These are phyloP conservation scores for Bradysia coprophila DNA, from an alignment of 1,140 invertebrate genomes.

Conservation along the genomic window DNA sequence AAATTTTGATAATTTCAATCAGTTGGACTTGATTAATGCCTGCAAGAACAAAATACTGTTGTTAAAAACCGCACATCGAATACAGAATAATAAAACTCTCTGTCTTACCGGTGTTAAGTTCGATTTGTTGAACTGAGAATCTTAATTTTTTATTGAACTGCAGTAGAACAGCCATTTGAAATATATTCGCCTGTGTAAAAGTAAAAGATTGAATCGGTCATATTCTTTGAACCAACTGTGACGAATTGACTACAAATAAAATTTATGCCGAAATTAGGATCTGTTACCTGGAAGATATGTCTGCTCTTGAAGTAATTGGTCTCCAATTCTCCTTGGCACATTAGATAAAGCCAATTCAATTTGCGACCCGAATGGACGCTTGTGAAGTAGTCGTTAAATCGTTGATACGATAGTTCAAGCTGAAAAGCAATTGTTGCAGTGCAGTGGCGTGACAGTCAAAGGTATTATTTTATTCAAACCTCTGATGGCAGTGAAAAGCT, in stretches of 20 bases:
- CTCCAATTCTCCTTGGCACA: conserved; percentile 93
- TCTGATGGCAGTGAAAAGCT: conserved; percentile 83
- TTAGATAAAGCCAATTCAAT: conserved; percentile 94
- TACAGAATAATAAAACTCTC: no score
- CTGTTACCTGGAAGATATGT: conserved; percentile 26
- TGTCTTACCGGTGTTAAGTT: conserved; percentile 20
- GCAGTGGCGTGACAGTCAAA: background rate
- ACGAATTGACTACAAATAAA: no score
- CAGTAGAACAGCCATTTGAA: conserved; percentile 96
- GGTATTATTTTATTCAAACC: conserved; percentile 27
- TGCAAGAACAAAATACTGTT: background rate
- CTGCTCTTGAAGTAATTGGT: conserved; percentile 90
- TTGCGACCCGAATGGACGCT: conserved; percentile 91
- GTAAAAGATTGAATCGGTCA: no score
- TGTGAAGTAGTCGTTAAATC: conserved; percentile 91
- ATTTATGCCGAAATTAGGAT: no score
- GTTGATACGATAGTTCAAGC: conserved; percentile 84
- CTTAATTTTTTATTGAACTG: conserved; percentile 79
- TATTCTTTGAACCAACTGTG: no score
- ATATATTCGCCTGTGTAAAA: conserved; percentile 58
- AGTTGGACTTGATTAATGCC: conserved; percentile 9
- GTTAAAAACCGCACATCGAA: no score
- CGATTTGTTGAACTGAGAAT: conserved; percentile 74
- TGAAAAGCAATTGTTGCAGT: conserved; percentile 28
- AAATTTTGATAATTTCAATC: conserved; percentile 63